Evolutionary conservation across 2,888 invertebrate genomes (phyloP).

Genomic region (Bimastos eiseni): DNA sequence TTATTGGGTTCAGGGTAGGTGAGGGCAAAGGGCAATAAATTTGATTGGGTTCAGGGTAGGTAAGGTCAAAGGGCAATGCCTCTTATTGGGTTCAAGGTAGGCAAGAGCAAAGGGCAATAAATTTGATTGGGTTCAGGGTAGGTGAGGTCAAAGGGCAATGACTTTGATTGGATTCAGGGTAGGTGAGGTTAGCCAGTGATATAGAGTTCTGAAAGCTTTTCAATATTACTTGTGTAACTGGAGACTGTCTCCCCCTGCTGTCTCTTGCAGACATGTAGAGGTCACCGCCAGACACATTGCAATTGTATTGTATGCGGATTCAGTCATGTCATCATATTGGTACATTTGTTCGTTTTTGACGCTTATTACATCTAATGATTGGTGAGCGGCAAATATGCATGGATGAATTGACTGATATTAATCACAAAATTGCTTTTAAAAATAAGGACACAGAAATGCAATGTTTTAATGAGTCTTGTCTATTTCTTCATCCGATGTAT

Average conservation of each 20-base stretch:
- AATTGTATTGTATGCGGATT: too few species aligned
- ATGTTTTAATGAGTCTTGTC: neutral
- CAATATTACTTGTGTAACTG: neutral
- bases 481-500: neutral
- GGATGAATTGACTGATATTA: too few species aligned
- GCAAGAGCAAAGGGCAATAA: neutral
- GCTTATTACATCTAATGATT: too few species aligned
- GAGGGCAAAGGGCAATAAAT: neutral
- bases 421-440: too few species aligned
- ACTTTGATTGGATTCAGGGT: neutral
- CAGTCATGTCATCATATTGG: too few species aligned
- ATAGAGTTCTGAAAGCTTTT: neutral
- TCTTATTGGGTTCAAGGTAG: neutral
- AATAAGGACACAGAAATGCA: too few species aligned
- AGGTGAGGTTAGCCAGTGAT: neutral
- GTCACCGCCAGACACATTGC: too few species aligned
- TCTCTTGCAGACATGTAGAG: too few species aligned
- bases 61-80: neutral
- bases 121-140: neutral
- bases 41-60: neutral
- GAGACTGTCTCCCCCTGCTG: too few species aligned
- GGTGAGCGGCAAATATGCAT: too few species aligned
- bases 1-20: neutral
- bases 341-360: too few species aligned
- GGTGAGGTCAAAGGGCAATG: too few species aligned